Conservation (phyloP, 2,888 invertebrate genomes). For the Epicampocera succincta region DNA sequence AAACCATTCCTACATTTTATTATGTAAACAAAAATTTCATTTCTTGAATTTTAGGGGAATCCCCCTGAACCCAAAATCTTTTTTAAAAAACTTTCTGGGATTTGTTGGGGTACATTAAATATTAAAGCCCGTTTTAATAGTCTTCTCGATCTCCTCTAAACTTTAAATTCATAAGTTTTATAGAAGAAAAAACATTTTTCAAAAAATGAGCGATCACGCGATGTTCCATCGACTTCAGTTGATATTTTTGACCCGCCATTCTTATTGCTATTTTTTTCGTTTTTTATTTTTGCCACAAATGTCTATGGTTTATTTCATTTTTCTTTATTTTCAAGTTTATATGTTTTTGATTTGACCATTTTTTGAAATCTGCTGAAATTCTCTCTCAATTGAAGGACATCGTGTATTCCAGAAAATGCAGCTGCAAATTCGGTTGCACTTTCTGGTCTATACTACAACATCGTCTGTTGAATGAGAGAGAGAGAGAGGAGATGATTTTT, state of each 20-base stretch:
- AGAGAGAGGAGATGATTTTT: conserved; percentile 58
- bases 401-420: conserved; percentile 63
- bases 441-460: conserved; percentile 67
- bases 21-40: too few species aligned
- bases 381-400: conserved; percentile 51
- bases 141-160: too few species aligned
- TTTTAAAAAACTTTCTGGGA: too few species aligned
- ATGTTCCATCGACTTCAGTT: conserved; percentile 63
- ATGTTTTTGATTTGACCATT: conserved; percentile 66
- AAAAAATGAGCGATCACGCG: conserved; percentile 62
- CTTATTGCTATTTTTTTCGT: conserved; percentile 66
- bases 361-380: conserved; percentile 63
- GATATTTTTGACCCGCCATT: conserved; percentile 67
- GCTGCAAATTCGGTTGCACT: conserved; percentile 25
- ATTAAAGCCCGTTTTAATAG: too few species aligned
- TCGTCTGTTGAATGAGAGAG: conserved; percentile 26
- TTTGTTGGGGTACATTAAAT: too few species aligned
- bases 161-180: too few species aligned
- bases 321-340: conserved; percentile 49
- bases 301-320: conserved; percentile 68
- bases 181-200: background rate
- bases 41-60: too few species aligned
- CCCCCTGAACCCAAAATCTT: too few species aligned
- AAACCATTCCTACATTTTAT: too few species aligned
- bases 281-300: conserved; percentile 67